Percentiles rank a stretch among this genome's conserved stretches.
Conservation (phyloP, 2,113 vertebrate species). For the Eira barbara region DNA sequence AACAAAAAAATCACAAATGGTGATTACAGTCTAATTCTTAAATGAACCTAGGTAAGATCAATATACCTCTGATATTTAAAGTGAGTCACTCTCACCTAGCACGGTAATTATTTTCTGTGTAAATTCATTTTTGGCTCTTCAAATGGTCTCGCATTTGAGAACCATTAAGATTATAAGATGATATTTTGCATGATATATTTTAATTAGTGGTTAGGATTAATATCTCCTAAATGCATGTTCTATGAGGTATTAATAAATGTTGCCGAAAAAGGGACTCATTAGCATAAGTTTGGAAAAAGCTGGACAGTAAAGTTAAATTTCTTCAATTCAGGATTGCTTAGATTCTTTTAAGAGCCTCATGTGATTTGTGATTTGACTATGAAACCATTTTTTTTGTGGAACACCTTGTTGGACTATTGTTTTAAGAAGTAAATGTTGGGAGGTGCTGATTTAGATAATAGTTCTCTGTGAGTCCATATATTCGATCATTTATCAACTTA, state of each 20-base stretch:
- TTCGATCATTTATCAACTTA: not conserved
- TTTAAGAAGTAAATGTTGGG: conserved; percentile 37
- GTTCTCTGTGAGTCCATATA: not conserved
- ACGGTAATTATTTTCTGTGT: not conserved
- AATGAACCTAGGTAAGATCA: not conserved
- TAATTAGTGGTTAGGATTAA: not conserved
- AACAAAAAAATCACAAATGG: not conserved
- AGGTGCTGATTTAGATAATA: not conserved
- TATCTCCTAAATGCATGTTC: not conserved
- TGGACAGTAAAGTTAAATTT: not conserved
- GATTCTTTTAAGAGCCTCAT: not conserved
- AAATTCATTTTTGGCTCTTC: conserved; percentile 38
- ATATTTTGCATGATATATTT: conserved; percentile 9
- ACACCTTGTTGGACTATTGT: not conserved
- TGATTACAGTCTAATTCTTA: not conserved
- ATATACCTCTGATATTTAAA: not conserved
- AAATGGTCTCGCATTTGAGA: conserved; percentile 14
- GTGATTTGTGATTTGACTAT: not conserved
- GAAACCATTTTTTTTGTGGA: not conserved
- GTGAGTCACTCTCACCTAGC: not conserved
- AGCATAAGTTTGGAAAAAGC: not conserved
- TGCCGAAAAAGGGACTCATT: not conserved
- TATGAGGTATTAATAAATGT: not conserved
- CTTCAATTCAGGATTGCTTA: conserved; percentile 27
- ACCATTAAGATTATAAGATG: not conserved